Evolutionary conservation across 2,113 vertebrate species (phyloP).

Genomic region (Cyanoderma ruficeps): DNA sequence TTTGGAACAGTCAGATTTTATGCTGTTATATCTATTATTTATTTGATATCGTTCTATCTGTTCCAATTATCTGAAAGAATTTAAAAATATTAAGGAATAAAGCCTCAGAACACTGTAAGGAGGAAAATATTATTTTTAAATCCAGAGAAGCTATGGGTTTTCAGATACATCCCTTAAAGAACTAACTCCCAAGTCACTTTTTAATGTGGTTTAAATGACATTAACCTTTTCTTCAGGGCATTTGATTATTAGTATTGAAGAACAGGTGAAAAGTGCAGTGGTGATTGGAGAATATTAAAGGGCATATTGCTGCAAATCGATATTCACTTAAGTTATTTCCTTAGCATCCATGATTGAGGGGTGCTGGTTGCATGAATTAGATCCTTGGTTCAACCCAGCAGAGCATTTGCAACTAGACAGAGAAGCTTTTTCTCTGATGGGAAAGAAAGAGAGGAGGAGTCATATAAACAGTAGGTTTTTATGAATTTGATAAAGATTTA

Average conservation of each 20-base stretch:
- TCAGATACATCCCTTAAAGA: not conserved
- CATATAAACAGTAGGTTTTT: not conserved
- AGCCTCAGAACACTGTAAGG: not conserved
- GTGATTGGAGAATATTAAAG: not conserved
- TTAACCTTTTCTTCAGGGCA: not conserved
- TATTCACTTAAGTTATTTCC: not conserved
- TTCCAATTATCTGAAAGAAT: not conserved
- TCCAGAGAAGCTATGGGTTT: not conserved
- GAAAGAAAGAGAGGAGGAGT: no score
- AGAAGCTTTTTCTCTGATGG: not conserved
- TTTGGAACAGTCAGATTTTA: not conserved
- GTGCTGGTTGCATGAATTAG: not conserved
- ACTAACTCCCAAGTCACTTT: not conserved
- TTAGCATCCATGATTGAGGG: not conserved
- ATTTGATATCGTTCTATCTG: not conserved
- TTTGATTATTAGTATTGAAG: not conserved
- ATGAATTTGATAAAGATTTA: not conserved
- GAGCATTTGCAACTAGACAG: not conserved
- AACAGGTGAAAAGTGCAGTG: not conserved
- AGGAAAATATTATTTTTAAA: not conserved
- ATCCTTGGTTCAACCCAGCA: not conserved
- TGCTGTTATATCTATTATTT: not conserved
- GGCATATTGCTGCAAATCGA: not conserved
- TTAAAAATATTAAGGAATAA: not conserved
- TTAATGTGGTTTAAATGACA: not conserved